Conservation (phyloP, 2,888 invertebrate species). For the Geotrupes spiniger region DNA sequence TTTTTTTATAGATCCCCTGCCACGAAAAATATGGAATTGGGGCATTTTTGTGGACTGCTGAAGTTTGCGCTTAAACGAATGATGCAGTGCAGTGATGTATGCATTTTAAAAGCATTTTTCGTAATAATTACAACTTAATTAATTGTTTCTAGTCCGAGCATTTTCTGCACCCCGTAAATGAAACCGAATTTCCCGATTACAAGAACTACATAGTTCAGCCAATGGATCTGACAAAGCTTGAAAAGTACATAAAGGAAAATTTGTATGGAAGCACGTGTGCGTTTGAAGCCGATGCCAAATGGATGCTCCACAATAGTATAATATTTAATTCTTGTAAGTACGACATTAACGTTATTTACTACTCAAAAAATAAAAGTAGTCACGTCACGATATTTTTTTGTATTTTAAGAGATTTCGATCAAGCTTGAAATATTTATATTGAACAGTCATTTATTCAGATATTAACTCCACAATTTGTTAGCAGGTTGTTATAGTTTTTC, state of each 20-base stretch:
- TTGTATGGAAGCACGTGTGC: constrained; percentile 84
- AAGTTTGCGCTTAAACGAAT: constrained; percentile 78
- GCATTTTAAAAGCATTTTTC: constrained; percentile 31
- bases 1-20: constrained; percentile 58
- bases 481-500: too few species aligned
- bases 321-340: constrained; percentile 84
- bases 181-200: constrained; percentile 70
- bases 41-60: constrained; percentile 75
- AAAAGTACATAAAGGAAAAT: constrained; percentile 71
- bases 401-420: too few species aligned
- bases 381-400: too few species aligned
- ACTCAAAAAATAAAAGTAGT: too few species aligned
- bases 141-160: constrained; percentile 65
- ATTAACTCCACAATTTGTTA: too few species aligned
- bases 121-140: not conserved
- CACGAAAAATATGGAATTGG: constrained; percentile 69
- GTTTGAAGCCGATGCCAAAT: constrained; percentile 85
- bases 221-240: constrained; percentile 76
- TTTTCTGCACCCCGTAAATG: constrained; percentile 74
- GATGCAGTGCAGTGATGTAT: constrained; percentile 78
- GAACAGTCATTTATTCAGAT: too few species aligned
- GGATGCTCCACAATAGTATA: constrained; percentile 91
- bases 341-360: too few species aligned
- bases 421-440: too few species aligned
- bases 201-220: constrained; percentile 81